Base-by-base conservation (phyloP, 2,113 vertebrate species). In the Ifrita kowaldi region DNA sequence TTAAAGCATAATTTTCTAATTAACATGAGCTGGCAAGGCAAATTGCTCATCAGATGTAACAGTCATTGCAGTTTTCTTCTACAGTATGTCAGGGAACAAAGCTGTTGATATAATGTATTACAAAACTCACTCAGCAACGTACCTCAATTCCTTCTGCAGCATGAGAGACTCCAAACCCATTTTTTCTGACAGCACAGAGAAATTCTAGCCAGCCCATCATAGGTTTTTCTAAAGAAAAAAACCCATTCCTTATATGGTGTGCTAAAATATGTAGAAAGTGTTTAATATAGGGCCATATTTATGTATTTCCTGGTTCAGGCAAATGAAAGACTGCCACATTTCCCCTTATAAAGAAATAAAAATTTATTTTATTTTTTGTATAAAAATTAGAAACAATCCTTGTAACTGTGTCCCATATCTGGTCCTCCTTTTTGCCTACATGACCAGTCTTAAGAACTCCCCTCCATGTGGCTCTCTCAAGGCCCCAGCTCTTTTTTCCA, bases 51-150 rank as follows among this genome's bases (percentile, higher is more conserved):
- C 9, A 90, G 44, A 78, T 4, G 28, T 21, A 77, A 10, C 13
- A 81, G 39, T 18, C 39, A 49, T 15, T 65, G 47, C 7, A 53
- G 28, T 5, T 74, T 89, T 32, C 26, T 75, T 63, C 30, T 47
- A 10, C 22, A 46, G 16, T 13, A n/a, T 24, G 12, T 8, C 47
- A 85, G 82, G n/a, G 16, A 42, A 56, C 10, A 60, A 30, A 82
- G 16, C 3, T 59, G 24, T 85, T 59, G 30, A 27, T 74, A 53
- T 16, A 30, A 70, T 18, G 18, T 23, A 24, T 41, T 22, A 23
- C 6, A 60, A 79, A 88, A 64, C n/a, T 41, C 7, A 39, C 1
- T 2, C 7, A 35, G 3, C 7, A 78, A 42, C 0, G 0, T 13
- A 9, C 15, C 6, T 75, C 16, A 30, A 19, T 74, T 82, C 13